Evolutionary conservation across 2,888 invertebrate species (phyloP).

Genomic region (Isotomurus palustris): DNA sequence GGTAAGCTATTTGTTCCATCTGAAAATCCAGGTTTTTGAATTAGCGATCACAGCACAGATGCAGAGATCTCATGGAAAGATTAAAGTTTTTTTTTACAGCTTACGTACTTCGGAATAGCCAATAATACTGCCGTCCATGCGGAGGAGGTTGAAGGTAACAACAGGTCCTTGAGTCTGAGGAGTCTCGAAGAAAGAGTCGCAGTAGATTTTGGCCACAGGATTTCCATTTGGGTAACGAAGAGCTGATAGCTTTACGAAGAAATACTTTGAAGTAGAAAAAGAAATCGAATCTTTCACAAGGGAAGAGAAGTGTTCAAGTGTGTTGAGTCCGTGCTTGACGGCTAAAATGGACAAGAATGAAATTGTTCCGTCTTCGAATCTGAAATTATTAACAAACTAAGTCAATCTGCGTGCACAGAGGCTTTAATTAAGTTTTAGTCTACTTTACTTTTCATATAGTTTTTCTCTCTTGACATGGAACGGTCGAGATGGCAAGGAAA

Average conservation of each 20-base stretch:
- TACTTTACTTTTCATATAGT: conserved; percentile 66
- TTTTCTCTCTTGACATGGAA: conserved; percentile 65
- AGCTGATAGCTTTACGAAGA: conserved; percentile 60
- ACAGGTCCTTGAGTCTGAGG: conserved; percentile 70
- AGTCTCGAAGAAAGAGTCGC: conserved; percentile 64
- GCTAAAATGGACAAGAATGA: conserved; percentile 79
- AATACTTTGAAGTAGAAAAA: conserved; percentile 53
- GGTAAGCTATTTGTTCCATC: conserved; percentile 82
- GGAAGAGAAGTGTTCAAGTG: conserved; percentile 47
- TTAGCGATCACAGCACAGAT: not conserved
- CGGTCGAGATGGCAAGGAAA: conserved; percentile 67
- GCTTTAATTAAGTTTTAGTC: not conserved
- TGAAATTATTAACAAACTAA: conserved; percentile 49
- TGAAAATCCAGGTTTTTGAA: conserved; percentile 49
- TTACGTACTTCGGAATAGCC: conserved; percentile 77
- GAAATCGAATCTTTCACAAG: not conserved
- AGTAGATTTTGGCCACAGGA: conserved; percentile 66
- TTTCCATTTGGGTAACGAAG: conserved; percentile 69
- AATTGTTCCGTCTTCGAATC: conserved; percentile 92
- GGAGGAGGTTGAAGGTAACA: conserved; percentile 79
- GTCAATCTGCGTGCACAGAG: not conserved
- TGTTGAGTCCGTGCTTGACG: conserved; percentile 75
- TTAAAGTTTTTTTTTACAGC: not conserved
- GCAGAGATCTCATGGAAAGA: too few species aligned
- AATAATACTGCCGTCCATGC: conserved; percentile 70